These are phyloP conservation scores for Gobio gobio DNA, from an alignment of 2,113 vertebrate genomes.

Conservation along the genomic window DNA sequence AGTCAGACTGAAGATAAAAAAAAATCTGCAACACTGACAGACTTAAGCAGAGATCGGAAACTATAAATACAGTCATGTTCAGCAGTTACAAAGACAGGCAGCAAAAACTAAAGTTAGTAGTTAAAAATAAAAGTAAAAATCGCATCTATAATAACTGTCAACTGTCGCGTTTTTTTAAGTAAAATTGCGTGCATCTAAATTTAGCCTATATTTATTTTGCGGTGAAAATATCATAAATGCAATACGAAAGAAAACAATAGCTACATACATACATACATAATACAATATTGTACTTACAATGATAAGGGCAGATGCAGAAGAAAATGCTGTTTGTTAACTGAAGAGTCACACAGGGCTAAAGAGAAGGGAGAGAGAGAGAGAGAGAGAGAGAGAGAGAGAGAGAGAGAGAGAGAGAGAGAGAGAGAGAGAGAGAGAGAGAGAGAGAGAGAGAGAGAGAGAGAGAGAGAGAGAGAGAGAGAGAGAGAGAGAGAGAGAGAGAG, in stretches of 20 bases:
- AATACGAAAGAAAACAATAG: slow-evolving; percentile 66
- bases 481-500: slow-evolving; percentile 53
- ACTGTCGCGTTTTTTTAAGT: not conserved
- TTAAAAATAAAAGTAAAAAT: not conserved
- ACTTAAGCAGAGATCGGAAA: not conserved
- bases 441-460: slow-evolving; percentile 69
- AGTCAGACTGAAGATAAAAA: not conserved
- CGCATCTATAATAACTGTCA: not conserved
- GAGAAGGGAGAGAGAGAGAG: slow-evolving; percentile 81
- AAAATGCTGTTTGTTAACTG: slow-evolving; percentile 91
- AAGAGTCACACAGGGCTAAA: slow-evolving; percentile 90
- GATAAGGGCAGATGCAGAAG: slow-evolving; percentile 90
- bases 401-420: slow-evolving; percentile 53
- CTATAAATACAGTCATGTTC: not conserved
- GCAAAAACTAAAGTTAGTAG: not conserved
- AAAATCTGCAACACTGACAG: not conserved
- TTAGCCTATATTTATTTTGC: not conserved
- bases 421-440: slow-evolving; percentile 54
- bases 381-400: slow-evolving; percentile 72
- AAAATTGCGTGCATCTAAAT: not conserved
- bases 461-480: slow-evolving; percentile 68
- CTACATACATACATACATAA: slow-evolving; percentile 76
- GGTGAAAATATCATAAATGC: not conserved
- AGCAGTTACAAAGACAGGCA: not conserved
- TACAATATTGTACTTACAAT: slow-evolving; percentile 93